phyloP scores from a whole-genome alignment of 2,113 vertebrate species.

The Raja brachyura region DNA sequence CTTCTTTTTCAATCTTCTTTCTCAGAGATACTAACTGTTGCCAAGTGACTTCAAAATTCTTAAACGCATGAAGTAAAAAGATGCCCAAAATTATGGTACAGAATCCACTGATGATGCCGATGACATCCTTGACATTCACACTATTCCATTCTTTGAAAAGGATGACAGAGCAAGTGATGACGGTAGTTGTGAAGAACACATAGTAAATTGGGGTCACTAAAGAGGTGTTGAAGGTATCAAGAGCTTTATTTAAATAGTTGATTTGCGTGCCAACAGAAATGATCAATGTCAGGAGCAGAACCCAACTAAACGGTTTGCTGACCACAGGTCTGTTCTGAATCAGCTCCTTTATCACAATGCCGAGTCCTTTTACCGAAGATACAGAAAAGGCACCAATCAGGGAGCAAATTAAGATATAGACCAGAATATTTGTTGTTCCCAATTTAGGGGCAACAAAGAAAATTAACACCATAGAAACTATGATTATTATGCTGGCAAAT shows the following conservation, averaged over 20 bases:
- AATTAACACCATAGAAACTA: conserved; percentile 55
- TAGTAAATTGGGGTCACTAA: conserved; percentile 71
- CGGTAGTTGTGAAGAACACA: conserved; percentile 62
- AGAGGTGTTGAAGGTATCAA: conserved; percentile 65
- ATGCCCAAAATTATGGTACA: conserved; percentile 64
- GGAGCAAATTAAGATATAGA: conserved; percentile 68
- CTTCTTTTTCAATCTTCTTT: conserved; percentile 44
- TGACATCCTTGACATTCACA: conserved; percentile 56
- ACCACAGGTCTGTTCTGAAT: conserved; percentile 55
- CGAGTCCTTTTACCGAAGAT: conserved; percentile 68
- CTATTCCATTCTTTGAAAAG: conserved; percentile 70
- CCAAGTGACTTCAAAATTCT: conserved; percentile 59
- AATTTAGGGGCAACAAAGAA: conserved; percentile 56
- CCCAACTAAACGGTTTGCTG: conserved; percentile 54
- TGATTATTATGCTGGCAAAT: conserved; percentile 55
- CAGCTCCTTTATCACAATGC: conserved; percentile 63
- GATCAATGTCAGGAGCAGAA: conserved; percentile 53
- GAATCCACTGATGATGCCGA: conserved; percentile 66
- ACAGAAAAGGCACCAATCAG: conserved; percentile 70
- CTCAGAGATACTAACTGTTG: conserved; percentile 53
- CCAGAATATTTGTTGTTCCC: conserved; percentile 63
- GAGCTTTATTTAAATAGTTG: conserved; percentile 69
- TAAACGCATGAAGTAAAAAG: conserved; percentile 66
- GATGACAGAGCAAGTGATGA: conserved; percentile 61
- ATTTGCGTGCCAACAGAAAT: conserved; percentile 63